A percentile compares a stretch with the other conserved stretches of the same genome.
phyloP scores from a whole-genome alignment of 2,113 vertebrate species.

The Bambusicola thoracicus region DNA sequence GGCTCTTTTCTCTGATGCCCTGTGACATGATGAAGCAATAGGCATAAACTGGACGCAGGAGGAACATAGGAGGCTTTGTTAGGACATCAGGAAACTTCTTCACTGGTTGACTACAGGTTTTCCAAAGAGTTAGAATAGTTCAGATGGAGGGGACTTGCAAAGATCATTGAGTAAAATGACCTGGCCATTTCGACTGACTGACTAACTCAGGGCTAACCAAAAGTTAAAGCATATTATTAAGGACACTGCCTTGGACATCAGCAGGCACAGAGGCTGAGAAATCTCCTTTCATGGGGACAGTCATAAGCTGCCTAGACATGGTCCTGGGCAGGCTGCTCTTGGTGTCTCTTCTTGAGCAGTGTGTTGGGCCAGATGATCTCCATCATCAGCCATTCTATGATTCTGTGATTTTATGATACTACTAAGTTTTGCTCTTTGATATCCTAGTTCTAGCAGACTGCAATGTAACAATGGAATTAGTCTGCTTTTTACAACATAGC shows the following conservation, averaged over 20 bases:
- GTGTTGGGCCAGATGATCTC: neutral
- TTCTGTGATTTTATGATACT: neutral
- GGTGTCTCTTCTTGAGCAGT: neutral
- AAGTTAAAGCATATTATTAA: neutral
- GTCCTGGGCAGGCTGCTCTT: neutral
- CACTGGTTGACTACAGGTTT: neutral
- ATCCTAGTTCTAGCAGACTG: neutral
- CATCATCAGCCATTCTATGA: neutral
- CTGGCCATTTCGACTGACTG: neutral
- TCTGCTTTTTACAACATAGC: neutral
- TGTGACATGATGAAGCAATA: neutral
- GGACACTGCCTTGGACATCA: neutral
- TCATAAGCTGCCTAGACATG: neutral
- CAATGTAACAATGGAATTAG: neutral
- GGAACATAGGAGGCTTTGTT: neutral
- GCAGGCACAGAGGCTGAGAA: neutral
- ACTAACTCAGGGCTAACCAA: neutral
- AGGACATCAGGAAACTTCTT: neutral
- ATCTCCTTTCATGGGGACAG: neutral
- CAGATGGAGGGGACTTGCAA: neutral
- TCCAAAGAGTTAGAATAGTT: neutral
- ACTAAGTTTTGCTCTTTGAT: neutral
- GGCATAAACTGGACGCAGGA: too few relatives aligned
- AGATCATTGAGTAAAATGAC: neutral
- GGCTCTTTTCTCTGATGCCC: neutral